These are phyloP conservation scores for Pterocles gutturalis DNA, from an alignment of 2,113 vertebrate genomes.

Conservation along the genomic window DNA sequence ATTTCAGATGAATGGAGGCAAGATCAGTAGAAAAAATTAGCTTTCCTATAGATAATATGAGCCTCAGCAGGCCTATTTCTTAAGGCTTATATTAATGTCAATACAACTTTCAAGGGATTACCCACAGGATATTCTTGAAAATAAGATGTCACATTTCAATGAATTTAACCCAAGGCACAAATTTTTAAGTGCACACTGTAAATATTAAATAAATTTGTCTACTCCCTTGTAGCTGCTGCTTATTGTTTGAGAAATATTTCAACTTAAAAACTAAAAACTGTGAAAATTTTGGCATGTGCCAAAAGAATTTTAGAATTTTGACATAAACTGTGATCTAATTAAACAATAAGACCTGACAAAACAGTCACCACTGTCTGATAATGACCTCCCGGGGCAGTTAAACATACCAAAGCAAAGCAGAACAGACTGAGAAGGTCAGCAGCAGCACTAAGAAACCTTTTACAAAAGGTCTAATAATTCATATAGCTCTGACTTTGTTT, in stretches of 20 bases:
- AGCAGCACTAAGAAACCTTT: slow-evolving; percentile 47
- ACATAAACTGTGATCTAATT: slow-evolving; percentile 83
- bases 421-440: slow-evolving; percentile 78
- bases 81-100: slow-evolving; percentile 75
- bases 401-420: slow-evolving; percentile 72
- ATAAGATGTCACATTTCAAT: slow-evolving; percentile 73
- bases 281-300: slow-evolving; percentile 82
- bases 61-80: slow-evolving; percentile 60
- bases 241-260: slow-evolving; percentile 76
- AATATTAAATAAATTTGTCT: slow-evolving; percentile 76
- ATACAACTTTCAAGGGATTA: slow-evolving; percentile 67
- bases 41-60: slow-evolving; percentile 58
- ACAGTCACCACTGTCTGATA: slow-evolving; percentile 77
- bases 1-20: slow-evolving; percentile 42
- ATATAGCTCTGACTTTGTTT: not conserved
- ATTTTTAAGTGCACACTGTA: slow-evolving; percentile 66
- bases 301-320: slow-evolving; percentile 79
- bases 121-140: slow-evolving; percentile 68
- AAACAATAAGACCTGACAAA: slow-evolving; percentile 84
- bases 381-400: slow-evolving; percentile 79
- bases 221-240: slow-evolving; percentile 67
- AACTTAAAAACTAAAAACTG: slow-evolving; percentile 75
- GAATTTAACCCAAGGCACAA: slow-evolving; percentile 75
- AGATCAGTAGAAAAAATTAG: slow-evolving; percentile 36
- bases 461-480: slow-evolving; percentile 12